Base-by-base conservation (phyloP, 2,888 invertebrate species). In the Hermodice carunculata region DNA sequence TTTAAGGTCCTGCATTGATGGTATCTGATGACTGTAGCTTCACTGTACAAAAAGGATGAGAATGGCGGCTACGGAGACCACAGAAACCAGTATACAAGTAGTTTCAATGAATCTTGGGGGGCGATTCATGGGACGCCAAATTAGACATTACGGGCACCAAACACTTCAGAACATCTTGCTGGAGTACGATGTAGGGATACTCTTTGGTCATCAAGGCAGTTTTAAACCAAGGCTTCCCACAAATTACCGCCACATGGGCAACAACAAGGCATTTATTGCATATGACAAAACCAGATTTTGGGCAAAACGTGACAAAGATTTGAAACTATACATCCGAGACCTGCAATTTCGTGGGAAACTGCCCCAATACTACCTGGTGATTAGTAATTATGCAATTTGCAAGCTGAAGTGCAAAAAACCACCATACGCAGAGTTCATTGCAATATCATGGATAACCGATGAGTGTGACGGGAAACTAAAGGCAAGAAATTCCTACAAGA, bases 31-130 rank as follows among this genome's bases (percentile, higher is more conserved):
- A n/a, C n/a, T n/a, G n/a, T n/a, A n/a, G n/a, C n/a, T n/a, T n/a
- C n/a, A n/a, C n/a, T n/a, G n/a, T n/a, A n/a, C n/a, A n/a, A n/a
- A n/a, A n/a, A n/a, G n/a, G n/a, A n/a, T n/a, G n/a, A n/a, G n/a
- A n/a, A n/a, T n/a, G n/a, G n/a, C n/a, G n/a, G n/a, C n/a, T n/a
- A n/a, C n/a, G n/a, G n/a, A n/a, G n/a, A n/a, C n/a, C n/a, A n/a
- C n/a, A n/a, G n/a, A n/a, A n/a, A n/a, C n/a, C n/a, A n/a, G n/a
- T n/a, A n/a, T n/a, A n/a, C n/a, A n/a, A n/a, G n/a, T n/a, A n/a
- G n/a, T n/a, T n/a, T n/a, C n/a, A n/a, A 70, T 72, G 69, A 73
- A 73, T 54, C 37, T 73, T 28, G 46, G 64, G 42, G 73, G 73
- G 40, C 53, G 67, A 24, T 72, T 71, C 43, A 64, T 42, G 31